Evolutionary conservation across 2,797 vertebrate species (phyloP), one percentile per base, ranked within the genome.

Genomic region (Catostomus latipinnis): DNA sequence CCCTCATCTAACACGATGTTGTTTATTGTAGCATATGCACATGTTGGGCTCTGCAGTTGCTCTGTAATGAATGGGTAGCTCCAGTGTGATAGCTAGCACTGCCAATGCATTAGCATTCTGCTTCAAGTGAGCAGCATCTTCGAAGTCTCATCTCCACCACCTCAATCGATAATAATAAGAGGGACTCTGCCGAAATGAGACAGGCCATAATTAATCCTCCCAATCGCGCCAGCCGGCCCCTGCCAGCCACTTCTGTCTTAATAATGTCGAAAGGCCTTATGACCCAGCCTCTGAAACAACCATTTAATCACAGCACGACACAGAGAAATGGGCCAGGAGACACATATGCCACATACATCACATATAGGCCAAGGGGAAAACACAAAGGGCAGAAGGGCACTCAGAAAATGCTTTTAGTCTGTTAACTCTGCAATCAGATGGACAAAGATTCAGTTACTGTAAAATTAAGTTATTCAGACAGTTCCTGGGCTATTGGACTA

Each of bases 121-220:
- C 76, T 71, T 73, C 56, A 79, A 79, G 76, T 52, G 53, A 68
- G 63, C 54, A 54, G 65, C 57, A 52, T 78, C 71, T 68, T 67
- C 54, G 46, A 54, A 66, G 72, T 61, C 66, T 80, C 61, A 72
- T 83, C 79, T 60, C 65, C 68, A 50, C 43, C 53, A 63, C 63
- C 57, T 63, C 70, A 74, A 81, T 81, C 75, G 78, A 85, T 80
- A 81, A 85, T 78, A 78, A 81, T 80, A 81, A 78, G 74, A 83
- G 71, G 75, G 70, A 61, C 66, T 50, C 70, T 74, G 71, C 67
- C 60, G 82, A 69, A 78, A 74, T 75, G 81, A 77, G 75, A 74
- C 81, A 70, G 70, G 74, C 62, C 71, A 74, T 83, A 85, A 83
- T 85, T 78, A 85, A 85, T 85, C 74, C 70, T 70, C 45, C 72